Evolutionary conservation across 2,888 invertebrate species (phyloP).

Genomic region (Hanleya hanleyi): DNA sequence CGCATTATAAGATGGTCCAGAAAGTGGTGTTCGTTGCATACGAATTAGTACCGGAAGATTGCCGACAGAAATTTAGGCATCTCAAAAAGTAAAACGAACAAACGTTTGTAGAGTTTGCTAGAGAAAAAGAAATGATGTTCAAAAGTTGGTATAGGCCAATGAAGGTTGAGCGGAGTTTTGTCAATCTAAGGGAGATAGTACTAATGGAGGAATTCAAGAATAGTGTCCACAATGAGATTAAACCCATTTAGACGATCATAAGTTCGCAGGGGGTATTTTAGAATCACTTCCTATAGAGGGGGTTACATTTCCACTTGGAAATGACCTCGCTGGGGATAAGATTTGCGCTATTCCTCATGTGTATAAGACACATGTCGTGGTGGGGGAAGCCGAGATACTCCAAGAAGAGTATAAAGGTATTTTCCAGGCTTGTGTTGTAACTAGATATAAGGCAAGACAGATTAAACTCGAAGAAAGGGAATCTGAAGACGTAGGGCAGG

Average conservation of each 20-base stretch:
- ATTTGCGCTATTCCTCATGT: no score
- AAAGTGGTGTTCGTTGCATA: not conserved
- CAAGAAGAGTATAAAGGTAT: not conserved
- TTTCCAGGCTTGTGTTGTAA: conserved; percentile 3
- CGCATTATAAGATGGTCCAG: not conserved
- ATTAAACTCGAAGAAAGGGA: not conserved
- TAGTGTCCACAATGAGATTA: no score
- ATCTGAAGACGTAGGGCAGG: no score
- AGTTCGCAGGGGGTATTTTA: no score
- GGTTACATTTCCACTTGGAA: no score
- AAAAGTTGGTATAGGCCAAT: not conserved
- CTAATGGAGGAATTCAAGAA: not conserved
- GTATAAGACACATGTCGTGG: no score
- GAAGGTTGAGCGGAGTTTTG: not conserved
- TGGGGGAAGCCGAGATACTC: no score
- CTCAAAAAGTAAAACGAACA: not conserved
- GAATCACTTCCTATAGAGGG: no score
- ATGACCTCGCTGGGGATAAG: no score
- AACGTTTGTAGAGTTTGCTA: not conserved
- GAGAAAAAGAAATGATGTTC: not conserved
- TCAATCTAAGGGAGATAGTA: not conserved
- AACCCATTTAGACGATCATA: no score
- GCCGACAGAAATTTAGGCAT: not conserved
- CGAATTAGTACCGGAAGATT: not conserved
- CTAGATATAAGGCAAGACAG: not conserved